Conservation (phyloP, 1,140 invertebrate species). For the Zaprionus lachaisei region DNA sequence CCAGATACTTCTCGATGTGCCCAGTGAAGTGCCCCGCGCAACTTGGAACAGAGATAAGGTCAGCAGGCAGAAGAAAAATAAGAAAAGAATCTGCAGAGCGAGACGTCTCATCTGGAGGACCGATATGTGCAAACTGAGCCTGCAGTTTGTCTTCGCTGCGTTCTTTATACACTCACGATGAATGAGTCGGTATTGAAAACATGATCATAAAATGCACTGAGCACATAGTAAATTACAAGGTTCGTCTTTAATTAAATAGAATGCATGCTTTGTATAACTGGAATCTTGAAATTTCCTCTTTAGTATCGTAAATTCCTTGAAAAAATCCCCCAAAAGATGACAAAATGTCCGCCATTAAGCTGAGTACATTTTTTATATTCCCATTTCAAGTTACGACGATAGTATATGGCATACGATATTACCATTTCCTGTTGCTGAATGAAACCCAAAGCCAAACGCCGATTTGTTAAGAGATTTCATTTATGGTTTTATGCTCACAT, state of each 20-base stretch:
- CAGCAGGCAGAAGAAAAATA: neutral
- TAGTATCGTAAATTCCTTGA: neutral
- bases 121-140: neutral
- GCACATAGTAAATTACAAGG: neutral
- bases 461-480: constrained; percentile 78
- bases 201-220: neutral
- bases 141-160: neutral
- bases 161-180: neutral
- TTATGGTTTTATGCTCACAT: constrained; percentile 74
- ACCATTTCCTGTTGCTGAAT: constrained; percentile 24
- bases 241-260: neutral
- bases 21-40: neutral
- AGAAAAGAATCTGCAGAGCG: neutral
- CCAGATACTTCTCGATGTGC: neutral
- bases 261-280: neutral
- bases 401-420: constrained; percentile 4
- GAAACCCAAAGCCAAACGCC: constrained; percentile 28
- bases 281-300: neutral
- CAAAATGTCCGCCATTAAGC: constrained; percentile 1
- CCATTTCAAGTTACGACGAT: neutral
- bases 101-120: neutral
- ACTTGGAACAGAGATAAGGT: neutral
- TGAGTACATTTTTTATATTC: neutral
- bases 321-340: neutral
- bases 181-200: too few relatives aligned